Evolutionary conservation across 2,888 invertebrate genomes (phyloP).

Genomic region (Plutella xylostella): DNA sequence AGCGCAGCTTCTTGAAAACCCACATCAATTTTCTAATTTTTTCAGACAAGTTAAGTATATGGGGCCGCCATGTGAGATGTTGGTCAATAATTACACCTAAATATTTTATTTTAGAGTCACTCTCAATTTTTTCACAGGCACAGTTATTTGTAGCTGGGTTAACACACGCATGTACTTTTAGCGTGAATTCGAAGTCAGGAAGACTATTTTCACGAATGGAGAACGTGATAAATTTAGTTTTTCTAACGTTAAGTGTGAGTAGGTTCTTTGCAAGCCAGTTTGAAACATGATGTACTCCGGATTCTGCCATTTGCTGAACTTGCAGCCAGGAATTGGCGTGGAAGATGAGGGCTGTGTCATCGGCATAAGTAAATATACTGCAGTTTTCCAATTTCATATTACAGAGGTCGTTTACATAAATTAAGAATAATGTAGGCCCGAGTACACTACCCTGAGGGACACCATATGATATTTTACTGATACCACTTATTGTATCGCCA

Average conservation of each 20-base stretch:
- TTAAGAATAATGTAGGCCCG: constrained; percentile 1
- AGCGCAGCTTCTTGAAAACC: neutral
- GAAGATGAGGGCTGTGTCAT: constrained; percentile 1
- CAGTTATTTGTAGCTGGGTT: neutral
- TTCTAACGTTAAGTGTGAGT: too few relatives aligned
- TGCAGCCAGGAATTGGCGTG: neutral
- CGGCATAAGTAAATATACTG: neutral
- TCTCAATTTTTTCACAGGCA: neutral
- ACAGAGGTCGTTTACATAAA: constrained; percentile 1
- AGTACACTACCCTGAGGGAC: constrained; percentile 2
- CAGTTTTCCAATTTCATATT: neutral
- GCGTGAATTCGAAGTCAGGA: neutral
- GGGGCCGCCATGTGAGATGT: neutral
- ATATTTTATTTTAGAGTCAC: neutral
- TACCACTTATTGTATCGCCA: neutral
- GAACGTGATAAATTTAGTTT: too few relatives aligned
- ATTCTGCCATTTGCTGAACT: too few relatives aligned
- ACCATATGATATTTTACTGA: neutral
- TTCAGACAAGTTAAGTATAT: neutral
- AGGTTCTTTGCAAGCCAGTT: neutral
- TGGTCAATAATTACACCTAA: neutral
- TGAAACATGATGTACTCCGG: too few relatives aligned
- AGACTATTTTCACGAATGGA: too few relatives aligned
- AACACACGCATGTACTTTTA: neutral
- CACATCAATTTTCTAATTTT: neutral